These are phyloP conservation scores for Eupleurogrammus muticus DNA, from an alignment of 2,797 vertebrate species.

Conservation along the genomic window DNA sequence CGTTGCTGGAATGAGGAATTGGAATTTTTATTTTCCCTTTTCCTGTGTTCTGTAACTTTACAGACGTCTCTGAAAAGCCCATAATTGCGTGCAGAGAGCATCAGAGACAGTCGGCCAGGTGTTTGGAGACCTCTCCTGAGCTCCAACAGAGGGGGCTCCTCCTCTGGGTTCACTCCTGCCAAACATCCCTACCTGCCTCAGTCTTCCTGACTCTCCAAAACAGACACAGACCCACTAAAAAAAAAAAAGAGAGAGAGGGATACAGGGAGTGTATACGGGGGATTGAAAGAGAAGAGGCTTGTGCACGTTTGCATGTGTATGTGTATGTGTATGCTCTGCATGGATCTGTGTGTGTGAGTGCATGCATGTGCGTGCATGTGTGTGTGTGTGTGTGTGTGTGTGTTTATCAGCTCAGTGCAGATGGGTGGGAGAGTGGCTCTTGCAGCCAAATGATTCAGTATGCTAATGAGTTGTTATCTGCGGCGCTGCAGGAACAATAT, in stretches of 20 bases:
- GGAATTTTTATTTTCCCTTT: conserved; percentile 30
- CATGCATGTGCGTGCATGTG: neutral
- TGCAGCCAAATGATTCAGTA: conserved; percentile 87
- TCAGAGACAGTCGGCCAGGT: conserved; percentile 77
- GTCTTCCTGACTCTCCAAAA: conserved; percentile 71
- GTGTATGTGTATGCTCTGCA: conserved; percentile 36
- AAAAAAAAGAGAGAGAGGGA: conserved; percentile 67
- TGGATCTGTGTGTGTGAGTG: conserved; percentile 35
- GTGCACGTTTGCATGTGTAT: conserved; percentile 34
- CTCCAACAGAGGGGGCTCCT: conserved; percentile 64
- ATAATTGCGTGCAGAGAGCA: conserved; percentile 72
- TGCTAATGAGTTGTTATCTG: conserved; percentile 87
- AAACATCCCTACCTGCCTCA: conserved; percentile 78
- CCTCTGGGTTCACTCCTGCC: conserved; percentile 76
- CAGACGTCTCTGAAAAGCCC: conserved; percentile 60
- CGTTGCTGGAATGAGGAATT: conserved; percentile 14
- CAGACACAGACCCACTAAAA: conserved; percentile 68
- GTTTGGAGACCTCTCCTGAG: conserved; percentile 75
- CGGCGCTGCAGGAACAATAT: conserved; percentile 85
- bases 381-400: conserved; percentile 23
- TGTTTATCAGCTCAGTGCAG: conserved; percentile 85
- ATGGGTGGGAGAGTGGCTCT: conserved; percentile 86
- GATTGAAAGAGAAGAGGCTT: conserved; percentile 58
- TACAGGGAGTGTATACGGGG: conserved; percentile 66
- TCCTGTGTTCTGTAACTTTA: conserved; percentile 31